phyloP scores from a whole-genome alignment of 2,113 vertebrate genomes.

The Gracilinanus agilis region DNA sequence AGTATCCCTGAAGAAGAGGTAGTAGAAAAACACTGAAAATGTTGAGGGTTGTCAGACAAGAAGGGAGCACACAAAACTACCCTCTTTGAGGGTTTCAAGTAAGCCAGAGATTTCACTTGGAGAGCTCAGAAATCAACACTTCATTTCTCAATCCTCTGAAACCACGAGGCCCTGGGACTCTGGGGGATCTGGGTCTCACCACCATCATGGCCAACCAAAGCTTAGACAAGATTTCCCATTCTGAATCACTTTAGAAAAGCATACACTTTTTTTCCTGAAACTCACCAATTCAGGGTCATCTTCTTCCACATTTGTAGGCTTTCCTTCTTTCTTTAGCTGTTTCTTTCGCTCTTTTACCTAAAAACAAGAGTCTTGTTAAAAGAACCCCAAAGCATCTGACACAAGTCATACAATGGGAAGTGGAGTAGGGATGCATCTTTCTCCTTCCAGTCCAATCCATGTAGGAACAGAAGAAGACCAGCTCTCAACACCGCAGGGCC shows the following conservation, averaged over 20 bases:
- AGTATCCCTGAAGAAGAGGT: too few relatives aligned
- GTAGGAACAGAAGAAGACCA: neutral
- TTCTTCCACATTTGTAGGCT: constrained; percentile 91
- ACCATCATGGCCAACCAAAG: neutral
- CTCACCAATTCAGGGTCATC: constrained; percentile 96
- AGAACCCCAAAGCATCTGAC: neutral
- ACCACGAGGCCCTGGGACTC: too few relatives aligned
- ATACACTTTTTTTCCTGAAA: neutral
- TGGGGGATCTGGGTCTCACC: neutral
- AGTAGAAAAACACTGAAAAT: too few relatives aligned
- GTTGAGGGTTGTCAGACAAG: too few relatives aligned
- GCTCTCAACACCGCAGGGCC: neutral
- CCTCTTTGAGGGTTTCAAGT: too few relatives aligned
- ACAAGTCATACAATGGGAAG: neutral
- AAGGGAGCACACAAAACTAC: too few relatives aligned
- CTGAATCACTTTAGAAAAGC: neutral
- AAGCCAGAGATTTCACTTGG: too few relatives aligned
- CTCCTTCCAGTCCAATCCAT: neutral
- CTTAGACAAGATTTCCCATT: neutral
- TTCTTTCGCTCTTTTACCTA: constrained; percentile 98
- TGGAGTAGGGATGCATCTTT: neutral
- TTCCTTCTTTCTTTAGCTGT: constrained; percentile 98
- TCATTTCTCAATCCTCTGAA: too few relatives aligned
- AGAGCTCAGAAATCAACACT: too few relatives aligned
- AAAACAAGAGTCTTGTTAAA: constrained; percentile 63